phyloP scores from a whole-genome alignment of 2,113 vertebrate species.

The Neogobius melanostomus region DNA sequence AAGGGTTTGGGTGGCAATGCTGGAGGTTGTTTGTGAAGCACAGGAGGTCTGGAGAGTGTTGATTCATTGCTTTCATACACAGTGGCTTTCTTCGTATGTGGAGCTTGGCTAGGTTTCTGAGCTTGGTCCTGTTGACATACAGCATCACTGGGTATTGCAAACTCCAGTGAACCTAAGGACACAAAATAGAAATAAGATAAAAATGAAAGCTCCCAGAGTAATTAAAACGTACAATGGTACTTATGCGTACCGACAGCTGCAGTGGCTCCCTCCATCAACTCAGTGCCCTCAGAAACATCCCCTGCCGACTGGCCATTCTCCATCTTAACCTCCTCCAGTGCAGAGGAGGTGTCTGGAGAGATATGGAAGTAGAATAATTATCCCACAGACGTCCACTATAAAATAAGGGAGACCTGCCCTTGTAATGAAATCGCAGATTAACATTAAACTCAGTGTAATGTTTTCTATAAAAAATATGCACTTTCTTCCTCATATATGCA shows the following conservation, averaged over 20 bases:
- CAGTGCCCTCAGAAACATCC: conserved; percentile 78
- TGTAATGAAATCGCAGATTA: neutral
- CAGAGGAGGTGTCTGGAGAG: conserved; percentile 78
- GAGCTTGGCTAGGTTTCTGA: conserved; percentile 83
- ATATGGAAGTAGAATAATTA: neutral
- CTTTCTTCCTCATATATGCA: neutral
- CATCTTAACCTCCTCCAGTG: conserved; percentile 85
- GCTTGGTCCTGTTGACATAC: conserved; percentile 82
- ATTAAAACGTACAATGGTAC: neutral
- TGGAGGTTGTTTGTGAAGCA: conserved; percentile 93
- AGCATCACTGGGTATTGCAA: conserved; percentile 80
- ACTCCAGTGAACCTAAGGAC: conserved; percentile 82
- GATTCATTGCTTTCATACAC: conserved; percentile 85
- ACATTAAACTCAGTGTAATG: neutral
- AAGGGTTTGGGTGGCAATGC: conserved; percentile 96
- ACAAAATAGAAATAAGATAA: conserved; percentile 15
- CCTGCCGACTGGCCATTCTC: conserved; percentile 84
- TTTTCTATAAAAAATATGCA: neutral
- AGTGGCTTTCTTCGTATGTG: conserved; percentile 84
- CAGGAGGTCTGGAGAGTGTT: conserved; percentile 83
- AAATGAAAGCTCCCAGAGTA: neutral
- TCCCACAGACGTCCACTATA: neutral
- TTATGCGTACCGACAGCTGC: conserved; percentile 79
- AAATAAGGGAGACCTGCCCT: neutral
- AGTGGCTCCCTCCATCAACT: conserved; percentile 84